These are phyloP conservation scores for Tympanoctomys barrerae DNA, from an alignment of 2,797 vertebrate species.

Conservation along the genomic window DNA sequence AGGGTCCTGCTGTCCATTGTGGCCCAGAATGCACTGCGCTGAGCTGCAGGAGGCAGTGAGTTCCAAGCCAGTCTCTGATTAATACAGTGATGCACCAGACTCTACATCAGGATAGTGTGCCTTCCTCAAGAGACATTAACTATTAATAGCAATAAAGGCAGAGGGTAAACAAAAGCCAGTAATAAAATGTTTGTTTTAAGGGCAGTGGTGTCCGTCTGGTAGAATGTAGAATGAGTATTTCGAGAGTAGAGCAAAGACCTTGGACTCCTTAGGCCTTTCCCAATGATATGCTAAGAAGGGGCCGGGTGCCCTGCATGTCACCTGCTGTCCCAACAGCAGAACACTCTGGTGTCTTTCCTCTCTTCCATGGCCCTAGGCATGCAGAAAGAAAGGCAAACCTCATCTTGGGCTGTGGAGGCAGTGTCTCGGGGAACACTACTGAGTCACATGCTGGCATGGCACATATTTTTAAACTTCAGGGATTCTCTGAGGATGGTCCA, in stretches of 20 bases:
- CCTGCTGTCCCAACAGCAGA: not conserved
- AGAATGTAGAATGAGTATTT: conserved; percentile 1
- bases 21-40: fast-evolving
- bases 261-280: conserved; percentile 35
- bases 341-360: not conserved
- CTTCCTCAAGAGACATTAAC: conserved; percentile 85
- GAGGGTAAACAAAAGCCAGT: conserved; percentile 84
- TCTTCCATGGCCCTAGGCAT: not conserved
- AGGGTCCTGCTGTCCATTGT: not conserved
- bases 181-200: conserved; percentile 83
- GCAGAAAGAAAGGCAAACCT: not conserved
- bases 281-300: not conserved
- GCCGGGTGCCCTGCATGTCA: not conserved
- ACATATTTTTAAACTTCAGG: not conserved
- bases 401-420: not conserved
- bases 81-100: conserved; percentile 64
- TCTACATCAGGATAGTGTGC: conserved; percentile 72
- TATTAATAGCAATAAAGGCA: conserved; percentile 86
- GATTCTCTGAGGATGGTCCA: not conserved
- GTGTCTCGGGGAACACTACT: not conserved
- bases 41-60: conserved; percentile 38
- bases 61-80: conserved; percentile 53
- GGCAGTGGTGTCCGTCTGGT: conserved; percentile 50
- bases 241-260: not conserved
- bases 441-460: not conserved